phyloP scores from a whole-genome alignment of 2,797 vertebrate genomes.

The Psittacula derbiana region DNA sequence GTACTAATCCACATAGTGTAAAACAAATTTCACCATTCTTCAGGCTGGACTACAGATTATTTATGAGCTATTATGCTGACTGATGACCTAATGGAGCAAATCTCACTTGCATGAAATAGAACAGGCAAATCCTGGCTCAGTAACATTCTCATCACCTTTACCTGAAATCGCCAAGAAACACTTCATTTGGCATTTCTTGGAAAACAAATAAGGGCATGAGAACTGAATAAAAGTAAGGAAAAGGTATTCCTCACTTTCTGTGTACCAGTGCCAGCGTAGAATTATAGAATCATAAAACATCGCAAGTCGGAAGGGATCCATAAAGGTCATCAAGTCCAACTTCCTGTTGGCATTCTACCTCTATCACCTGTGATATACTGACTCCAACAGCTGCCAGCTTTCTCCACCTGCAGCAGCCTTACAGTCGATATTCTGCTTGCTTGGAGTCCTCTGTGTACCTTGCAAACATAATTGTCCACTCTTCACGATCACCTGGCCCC shows the following conservation, averaged over 20 bases:
- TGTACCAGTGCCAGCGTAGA: not conserved
- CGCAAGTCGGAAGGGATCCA: not conserved
- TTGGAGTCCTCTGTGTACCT: not conserved
- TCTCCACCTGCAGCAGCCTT: not conserved
- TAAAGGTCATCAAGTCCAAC: not conserved
- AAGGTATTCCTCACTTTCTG: not conserved
- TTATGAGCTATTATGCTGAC: not conserved
- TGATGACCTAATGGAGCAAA: not conserved
- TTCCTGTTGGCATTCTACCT: not conserved
- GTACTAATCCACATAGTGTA: not conserved
- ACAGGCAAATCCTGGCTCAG: not conserved
- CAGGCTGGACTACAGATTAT: not conserved
- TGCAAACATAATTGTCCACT: not conserved
- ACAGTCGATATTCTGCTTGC: not conserved
- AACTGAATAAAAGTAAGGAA: not conserved
- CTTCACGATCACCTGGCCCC: not conserved
- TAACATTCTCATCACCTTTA: not conserved
- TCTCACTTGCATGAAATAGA: not conserved
- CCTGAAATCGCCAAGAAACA: not conserved
- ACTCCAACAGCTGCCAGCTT: not conserved
- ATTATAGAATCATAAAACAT: not conserved
- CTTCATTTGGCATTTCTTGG: not conserved
- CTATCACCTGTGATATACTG: not conserved
- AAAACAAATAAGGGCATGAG: not conserved
- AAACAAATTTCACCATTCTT: not conserved